These are phyloP conservation scores for Euglossa dilemma DNA, from an alignment of 1,140 invertebrate genomes.

Conservation along the genomic window DNA sequence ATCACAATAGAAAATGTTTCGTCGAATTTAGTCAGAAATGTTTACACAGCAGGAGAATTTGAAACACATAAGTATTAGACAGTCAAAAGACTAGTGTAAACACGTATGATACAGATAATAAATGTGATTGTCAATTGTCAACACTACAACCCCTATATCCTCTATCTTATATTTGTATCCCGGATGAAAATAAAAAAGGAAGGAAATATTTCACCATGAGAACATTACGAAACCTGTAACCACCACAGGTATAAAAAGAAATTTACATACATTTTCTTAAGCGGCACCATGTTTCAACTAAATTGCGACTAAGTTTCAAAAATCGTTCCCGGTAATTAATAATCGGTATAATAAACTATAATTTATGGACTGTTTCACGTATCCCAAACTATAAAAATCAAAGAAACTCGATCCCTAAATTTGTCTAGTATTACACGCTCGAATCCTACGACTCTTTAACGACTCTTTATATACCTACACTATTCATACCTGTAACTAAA, in stretches of 20 bases:
- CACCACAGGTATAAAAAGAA: constrained; percentile 33
- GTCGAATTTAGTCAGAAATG: too few species aligned
- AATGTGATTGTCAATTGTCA: too few species aligned
- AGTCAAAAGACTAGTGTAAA: too few species aligned
- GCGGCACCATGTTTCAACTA: neutral
- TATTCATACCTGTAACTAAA: neutral
- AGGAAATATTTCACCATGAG: too few species aligned
- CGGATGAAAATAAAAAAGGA: too few species aligned
- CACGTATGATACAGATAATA: too few species aligned
- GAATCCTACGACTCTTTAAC: too few species aligned
- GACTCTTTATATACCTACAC: neutral
- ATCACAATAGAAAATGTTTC: too few species aligned
- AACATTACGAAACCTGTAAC: neutral
- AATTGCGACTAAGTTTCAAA: neutral
- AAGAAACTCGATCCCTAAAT: neutral
- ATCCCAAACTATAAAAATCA: constrained; percentile 4
- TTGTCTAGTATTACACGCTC: neutral
- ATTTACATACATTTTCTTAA: constrained; percentile 45
- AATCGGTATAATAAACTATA: neutral
- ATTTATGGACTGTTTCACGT: constrained; percentile 24
- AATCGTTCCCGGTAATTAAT: neutral
- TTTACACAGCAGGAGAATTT: too few species aligned
- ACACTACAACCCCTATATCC: too few species aligned
- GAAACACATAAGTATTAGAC: too few species aligned
- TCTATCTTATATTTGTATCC: too few species aligned